phyloP scores from a whole-genome alignment of 2,888 invertebrate species.

The Ariolimax columbianus region DNA sequence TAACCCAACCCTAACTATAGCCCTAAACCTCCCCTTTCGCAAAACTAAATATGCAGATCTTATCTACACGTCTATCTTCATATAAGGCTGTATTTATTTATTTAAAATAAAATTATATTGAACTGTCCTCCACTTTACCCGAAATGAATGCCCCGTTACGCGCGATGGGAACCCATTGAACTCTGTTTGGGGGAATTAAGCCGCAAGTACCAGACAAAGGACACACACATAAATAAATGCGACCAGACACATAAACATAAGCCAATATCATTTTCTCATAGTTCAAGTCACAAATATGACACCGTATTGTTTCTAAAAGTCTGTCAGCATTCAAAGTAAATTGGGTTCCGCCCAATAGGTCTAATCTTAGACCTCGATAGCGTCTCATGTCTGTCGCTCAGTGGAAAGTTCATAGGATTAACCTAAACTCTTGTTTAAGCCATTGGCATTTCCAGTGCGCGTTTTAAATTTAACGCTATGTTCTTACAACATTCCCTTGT shows the following conservation, averaged over 20 bases:
- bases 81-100: too few species aligned
- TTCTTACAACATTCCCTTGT: not conserved
- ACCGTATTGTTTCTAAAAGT: not conserved
- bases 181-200: too few species aligned
- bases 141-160: too few species aligned
- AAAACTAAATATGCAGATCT: too few species aligned
- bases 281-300: not conserved
- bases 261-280: not conserved
- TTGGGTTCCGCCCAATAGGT: not conserved
- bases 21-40: too few species aligned
- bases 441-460: slow-evolving; percentile 5
- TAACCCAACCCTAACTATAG: too few species aligned
- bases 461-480: slow-evolving; percentile 9
- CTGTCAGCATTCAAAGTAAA: not conserved
- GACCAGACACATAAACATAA: not conserved
- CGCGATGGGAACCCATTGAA: too few species aligned
- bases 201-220: too few species aligned
- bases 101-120: too few species aligned
- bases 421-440: not conserved
- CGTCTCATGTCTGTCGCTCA: slow-evolving; percentile 9
- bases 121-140: too few species aligned
- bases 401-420: slow-evolving; percentile 6
- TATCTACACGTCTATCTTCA: too few species aligned
- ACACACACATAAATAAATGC: not conserved
- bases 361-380: slow-evolving; percentile 1